Conservation (phyloP, 2,113 vertebrate genomes). For the Probosciger aterrimus region DNA sequence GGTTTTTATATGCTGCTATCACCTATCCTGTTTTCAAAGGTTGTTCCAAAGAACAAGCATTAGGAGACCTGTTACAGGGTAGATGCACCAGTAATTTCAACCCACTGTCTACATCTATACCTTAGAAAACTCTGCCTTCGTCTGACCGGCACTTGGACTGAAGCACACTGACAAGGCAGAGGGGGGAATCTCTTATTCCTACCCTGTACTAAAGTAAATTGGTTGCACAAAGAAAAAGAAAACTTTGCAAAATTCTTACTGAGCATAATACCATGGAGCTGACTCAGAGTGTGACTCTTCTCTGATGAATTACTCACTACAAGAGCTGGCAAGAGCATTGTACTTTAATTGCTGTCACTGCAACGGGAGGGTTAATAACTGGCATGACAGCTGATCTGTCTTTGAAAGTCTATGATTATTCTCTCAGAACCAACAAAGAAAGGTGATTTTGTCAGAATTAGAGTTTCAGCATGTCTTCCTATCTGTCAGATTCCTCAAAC, state of each 20-base stretch:
- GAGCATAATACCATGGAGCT: neutral
- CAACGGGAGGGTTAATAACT: neutral
- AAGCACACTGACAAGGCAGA: neutral
- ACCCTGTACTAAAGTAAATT: neutral
- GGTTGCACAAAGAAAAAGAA: neutral
- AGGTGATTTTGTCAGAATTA: neutral
- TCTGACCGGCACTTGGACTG: neutral
- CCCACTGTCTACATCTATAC: neutral
- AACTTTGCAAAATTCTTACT: neutral
- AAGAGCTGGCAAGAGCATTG: conserved; percentile 13
- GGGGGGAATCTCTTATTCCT: neutral
- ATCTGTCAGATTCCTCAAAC: conserved; percentile 20
- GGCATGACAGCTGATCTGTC: conserved; percentile 15
- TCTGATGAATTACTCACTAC: conserved; percentile 11
- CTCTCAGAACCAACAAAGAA: conserved; percentile 2
- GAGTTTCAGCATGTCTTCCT: neutral
- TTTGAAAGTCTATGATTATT: conserved; percentile 33
- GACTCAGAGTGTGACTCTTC: neutral
- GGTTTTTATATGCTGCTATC: neutral
- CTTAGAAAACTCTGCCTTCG: neutral
- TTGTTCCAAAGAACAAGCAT: neutral
- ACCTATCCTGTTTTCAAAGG: neutral
- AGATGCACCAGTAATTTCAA: neutral
- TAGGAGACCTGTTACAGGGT: neutral
- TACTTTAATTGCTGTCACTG: conserved; percentile 18